Conservation (phyloP, 2,797 vertebrate genomes). For the Macrochelys suwanniensis region DNA sequence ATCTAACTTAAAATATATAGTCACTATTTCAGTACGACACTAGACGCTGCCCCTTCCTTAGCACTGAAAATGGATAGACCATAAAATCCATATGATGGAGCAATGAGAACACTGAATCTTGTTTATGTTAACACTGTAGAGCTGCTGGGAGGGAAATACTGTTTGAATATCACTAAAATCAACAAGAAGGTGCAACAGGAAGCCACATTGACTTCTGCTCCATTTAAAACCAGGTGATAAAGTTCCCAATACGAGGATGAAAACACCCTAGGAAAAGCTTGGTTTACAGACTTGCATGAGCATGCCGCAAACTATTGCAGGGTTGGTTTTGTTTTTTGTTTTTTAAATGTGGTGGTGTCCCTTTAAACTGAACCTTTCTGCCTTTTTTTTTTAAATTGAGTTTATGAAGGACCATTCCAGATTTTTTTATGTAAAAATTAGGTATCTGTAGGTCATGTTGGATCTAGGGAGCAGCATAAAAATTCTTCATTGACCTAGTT, state of each 20-base stretch:
- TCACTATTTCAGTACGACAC: not conserved
- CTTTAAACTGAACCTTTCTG: not conserved
- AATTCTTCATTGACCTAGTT: not conserved
- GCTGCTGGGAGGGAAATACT: not conserved
- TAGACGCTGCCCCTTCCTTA: rapidly evolving
- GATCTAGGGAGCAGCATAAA: not conserved
- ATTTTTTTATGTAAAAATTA: not conserved
- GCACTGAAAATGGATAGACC: not conserved
- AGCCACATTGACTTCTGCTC: not conserved
- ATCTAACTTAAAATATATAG: not conserved
- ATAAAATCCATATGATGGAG: not conserved
- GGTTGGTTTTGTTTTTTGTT: not conserved
- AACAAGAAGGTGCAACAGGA: not conserved
- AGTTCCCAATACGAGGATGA: not conserved
- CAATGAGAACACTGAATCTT: not conserved
- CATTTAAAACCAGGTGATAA: not conserved
- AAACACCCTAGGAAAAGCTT: not conserved
- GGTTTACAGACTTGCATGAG: not conserved
- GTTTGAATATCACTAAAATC: not conserved
- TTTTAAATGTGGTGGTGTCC: not conserved
- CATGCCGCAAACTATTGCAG: not conserved
- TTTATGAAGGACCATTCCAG: not conserved
- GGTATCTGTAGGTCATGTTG: not conserved
- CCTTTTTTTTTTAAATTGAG: not conserved
- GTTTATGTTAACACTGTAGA: not conserved